A percentile compares a stretch with the other conserved stretches of the same genome.
phyloP scores from a whole-genome alignment of 2,888 invertebrate species.

The Leistus spinibarbis region DNA sequence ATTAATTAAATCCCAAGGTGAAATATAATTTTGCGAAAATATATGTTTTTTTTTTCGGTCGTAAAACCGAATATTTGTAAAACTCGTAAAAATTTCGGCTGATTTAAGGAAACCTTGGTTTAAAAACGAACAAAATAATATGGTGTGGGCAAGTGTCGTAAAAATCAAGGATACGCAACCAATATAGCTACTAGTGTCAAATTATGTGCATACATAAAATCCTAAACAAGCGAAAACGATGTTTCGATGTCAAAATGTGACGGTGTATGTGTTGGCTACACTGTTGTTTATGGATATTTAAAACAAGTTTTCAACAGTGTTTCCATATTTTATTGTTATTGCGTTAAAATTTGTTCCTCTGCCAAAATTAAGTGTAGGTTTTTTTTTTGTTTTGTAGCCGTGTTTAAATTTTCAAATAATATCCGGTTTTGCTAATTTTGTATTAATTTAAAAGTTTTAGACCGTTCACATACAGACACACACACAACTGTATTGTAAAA shows the following conservation, averaged over 20 bases:
- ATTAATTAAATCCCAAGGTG: neutral
- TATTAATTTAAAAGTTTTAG: too few species aligned
- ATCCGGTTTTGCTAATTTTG: too few species aligned
- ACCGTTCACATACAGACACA: too few species aligned
- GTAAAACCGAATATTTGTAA: conserved; percentile 23
- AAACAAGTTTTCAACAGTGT: neutral
- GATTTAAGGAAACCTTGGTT: neutral
- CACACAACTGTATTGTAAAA: too few species aligned
- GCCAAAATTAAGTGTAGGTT: neutral
- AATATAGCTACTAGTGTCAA: neutral
- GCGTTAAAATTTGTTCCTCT: neutral
- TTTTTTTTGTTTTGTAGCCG: neutral
- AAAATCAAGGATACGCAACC: conserved; percentile 4
- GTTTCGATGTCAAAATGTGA: neutral
- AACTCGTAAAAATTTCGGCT: neutral
- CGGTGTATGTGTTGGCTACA: neutral
- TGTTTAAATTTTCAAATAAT: neutral
- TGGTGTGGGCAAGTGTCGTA: neutral
- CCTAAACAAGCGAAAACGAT: neutral
- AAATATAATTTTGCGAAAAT: neutral
- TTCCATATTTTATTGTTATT: neutral
- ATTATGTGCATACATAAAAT: neutral
- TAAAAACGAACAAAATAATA: neutral
- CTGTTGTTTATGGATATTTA: neutral
- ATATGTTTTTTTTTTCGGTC: conserved; percentile 8